Base-by-base conservation (phyloP, 2,888 invertebrate species). In the Hypomecis atomaria region DNA sequence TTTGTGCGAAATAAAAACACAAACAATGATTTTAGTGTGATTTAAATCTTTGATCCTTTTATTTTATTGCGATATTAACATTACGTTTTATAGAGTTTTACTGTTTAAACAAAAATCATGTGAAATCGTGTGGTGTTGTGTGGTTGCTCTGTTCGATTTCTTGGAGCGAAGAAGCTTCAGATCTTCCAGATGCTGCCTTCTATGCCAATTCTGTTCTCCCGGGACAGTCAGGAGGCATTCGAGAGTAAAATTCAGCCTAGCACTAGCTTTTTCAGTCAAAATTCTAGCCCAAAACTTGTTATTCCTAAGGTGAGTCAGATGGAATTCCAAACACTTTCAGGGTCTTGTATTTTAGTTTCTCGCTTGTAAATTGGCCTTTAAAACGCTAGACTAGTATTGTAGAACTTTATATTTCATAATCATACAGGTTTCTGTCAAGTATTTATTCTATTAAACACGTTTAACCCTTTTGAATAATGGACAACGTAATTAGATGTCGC, bases 181-280 rank as follows among this genome's bases (percentile, higher is more conserved):
- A 81, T 79, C 79, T 77, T 80, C 83, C 85, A 87, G 79, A 93
- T 93, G 93, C 84, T 93, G 85, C 93, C 93, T 83, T 93, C 93
- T 78, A 93, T 93, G 93, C 93, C 93, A 63, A 79, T 92, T 69
- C 78, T 93, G 76, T 91, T 90, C 72, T 81, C 88, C 42, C 87
- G 89, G 71, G 93, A 93, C 59, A 93, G 92, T 75, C 91, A 89
- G 77, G 92, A 92, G 89, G 91, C 87, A 61, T 92, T 90, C 71
- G 90, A 88, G n/a, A 90, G 90, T 75, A 91, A 87, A 81, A 86
- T 91, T 74, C 84, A 84, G 71, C 87, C 92, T 62, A 88, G 87
- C 74, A 90, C 89, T 47, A 90, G 89, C 78, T 88, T 87, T 81
- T 88, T 88, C 74, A 85, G 77, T 67, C 84, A 83, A 76, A 84